These are phyloP conservation scores for Gallinago undulata DNA, from an alignment of 2,113 vertebrate species.

Conservation along the genomic window DNA sequence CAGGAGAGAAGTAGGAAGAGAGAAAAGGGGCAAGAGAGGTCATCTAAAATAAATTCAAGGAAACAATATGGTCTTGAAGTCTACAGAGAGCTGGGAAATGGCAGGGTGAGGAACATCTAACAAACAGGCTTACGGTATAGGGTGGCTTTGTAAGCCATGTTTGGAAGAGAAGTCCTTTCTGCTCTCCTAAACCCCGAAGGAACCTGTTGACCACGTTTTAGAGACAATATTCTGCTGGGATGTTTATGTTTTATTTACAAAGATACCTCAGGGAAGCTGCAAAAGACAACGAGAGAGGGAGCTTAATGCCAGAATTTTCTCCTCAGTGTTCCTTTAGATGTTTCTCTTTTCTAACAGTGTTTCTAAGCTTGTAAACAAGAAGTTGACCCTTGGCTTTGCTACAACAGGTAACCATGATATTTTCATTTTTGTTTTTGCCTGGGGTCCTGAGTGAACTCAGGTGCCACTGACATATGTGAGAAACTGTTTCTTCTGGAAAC, in stretches of 20 bases:
- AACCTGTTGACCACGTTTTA: neutral
- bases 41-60: neutral
- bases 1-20: neutral
- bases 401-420: neutral
- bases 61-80: neutral
- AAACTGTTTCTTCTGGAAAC: neutral
- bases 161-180: neutral
- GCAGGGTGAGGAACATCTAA: neutral
- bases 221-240: neutral
- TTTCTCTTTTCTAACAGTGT: neutral
- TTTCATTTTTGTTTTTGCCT: neutral
- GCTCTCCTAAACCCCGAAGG: neutral
- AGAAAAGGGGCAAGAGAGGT: neutral
- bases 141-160: neutral
- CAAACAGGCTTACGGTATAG: fast-evolving
- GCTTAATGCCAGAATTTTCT: neutral
- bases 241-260: fast-evolving
- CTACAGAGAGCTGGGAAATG: neutral
- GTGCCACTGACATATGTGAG: neutral
- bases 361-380: neutral
- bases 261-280: neutral
- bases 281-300: neutral
- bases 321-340: neutral
- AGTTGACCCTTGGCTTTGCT: neutral
- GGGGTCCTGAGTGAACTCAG: neutral